Conservation (phyloP, 2,113 vertebrate species). For the Pseudopipra pipra region DNA sequence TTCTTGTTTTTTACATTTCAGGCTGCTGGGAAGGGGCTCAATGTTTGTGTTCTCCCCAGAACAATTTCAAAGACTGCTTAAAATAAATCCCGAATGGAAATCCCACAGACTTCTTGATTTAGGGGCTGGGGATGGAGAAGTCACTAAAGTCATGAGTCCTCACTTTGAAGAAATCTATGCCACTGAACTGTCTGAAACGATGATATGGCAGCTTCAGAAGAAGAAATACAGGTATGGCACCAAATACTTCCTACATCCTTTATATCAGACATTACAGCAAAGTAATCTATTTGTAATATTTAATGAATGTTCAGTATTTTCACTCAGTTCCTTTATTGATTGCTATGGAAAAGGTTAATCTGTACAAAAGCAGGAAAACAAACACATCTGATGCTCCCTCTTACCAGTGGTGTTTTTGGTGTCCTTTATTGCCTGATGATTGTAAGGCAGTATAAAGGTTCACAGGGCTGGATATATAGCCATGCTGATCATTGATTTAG, state of each 20-base stretch:
- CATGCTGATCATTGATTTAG: not conserved
- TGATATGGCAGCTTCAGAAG: constrained; percentile 97
- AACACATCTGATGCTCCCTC: not conserved
- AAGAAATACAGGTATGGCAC: constrained; percentile 87
- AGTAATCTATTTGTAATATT: not conserved
- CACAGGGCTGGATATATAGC: not conserved
- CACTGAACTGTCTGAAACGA: constrained; percentile 92
- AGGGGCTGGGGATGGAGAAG: constrained; percentile 95
- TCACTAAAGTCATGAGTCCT: constrained; percentile 92
- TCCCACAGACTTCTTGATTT: constrained; percentile 89
- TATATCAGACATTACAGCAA: not conserved
- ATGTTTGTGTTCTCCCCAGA: constrained; percentile 97
- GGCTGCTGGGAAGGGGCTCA: constrained; percentile 93
- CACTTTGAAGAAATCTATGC: constrained; percentile 93
- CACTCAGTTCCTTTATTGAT: not conserved
- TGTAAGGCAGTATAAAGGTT: not conserved
- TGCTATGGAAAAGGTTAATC: not conserved
- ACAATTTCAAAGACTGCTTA: constrained; percentile 89
- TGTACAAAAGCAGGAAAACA: not conserved
- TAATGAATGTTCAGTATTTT: not conserved
- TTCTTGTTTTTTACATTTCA: constrained; percentile 66
- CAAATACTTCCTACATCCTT: not conserved
- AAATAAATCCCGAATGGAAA: constrained; percentile 88
- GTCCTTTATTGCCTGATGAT: not conserved
- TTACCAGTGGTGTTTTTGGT: not conserved